Evolutionary conservation across 1,140 invertebrate genomes (phyloP), one percentile per base, ranked within the genome.

Genomic region (Piezodorus guildinii): DNA sequence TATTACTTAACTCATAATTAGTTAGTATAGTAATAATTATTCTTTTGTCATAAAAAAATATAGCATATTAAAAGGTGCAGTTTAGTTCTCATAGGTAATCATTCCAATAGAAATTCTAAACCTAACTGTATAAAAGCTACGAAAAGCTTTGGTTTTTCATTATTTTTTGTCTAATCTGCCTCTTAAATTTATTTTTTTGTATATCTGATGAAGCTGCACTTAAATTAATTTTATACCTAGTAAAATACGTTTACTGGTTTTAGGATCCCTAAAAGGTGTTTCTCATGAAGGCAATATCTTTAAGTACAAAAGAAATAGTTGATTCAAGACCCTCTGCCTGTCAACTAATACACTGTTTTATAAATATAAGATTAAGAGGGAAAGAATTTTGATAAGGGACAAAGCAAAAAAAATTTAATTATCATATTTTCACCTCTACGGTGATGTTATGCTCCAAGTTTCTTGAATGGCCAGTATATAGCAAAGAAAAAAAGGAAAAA

Each of bases 11-110:
- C 6, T 17, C 4, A 49, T n/a, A 1, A 17, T 17, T 49, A 49
- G 6, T 49, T 49, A 19, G 21, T 9, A 19, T 49, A 49, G 21
- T 49, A 19, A 10, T 49, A n/a, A 49, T 49, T n/a, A n/a, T n/a
- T 49, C 5, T 10, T 49, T 19, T 49, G 46, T 49, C 46, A 49
- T 49, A 49, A 49, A 49, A 49, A 49, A 49, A 49, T 49, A 49
- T 49, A 49, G 46, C 46, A 49, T 49, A 49, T 49, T 49, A 49
- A 49, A 49, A 49, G 46, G 46, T 49, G 46, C 46, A 49, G 46
- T 49, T 49, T 19, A 49, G 21, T 49, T 49, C 6, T 21, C 5
- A 10, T 19, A 17, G 21, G 46, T 49, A n/a, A 49, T 49, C 9
- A 39, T 49, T 49, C n/a, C 16, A n/a, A 49, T 49, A 49, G 17